Conservation (phyloP, 2,888 invertebrate species). For the Heteropelma amictum region DNA sequence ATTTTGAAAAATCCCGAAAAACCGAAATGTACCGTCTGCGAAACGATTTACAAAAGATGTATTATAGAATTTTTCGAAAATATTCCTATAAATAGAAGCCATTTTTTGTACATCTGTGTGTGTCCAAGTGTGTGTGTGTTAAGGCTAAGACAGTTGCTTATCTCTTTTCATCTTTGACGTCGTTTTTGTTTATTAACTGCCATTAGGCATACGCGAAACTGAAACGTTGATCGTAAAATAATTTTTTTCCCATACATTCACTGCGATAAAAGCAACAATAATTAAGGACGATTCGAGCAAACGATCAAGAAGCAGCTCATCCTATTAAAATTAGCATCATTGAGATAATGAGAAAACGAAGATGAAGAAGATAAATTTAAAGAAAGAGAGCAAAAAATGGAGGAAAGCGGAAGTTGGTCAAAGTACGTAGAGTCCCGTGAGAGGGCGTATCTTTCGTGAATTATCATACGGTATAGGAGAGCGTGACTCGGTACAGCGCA, state of each 20-base stretch:
- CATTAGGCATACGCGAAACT: too few species aligned
- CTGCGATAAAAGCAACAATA: neutral
- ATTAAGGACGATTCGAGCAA: neutral
- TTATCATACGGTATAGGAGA: slow-evolving; percentile 73
- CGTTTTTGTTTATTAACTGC: too few species aligned
- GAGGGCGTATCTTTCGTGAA: slow-evolving; percentile 59
- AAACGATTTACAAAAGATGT: too few species aligned
- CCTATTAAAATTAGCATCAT: neutral
- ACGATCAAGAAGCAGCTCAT: neutral
- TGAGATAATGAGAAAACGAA: neutral
- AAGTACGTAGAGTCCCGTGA: slow-evolving; percentile 52
- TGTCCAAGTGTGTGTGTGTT: too few species aligned
- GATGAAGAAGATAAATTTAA: neutral
- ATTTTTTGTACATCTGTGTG: too few species aligned
- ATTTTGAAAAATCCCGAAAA: too few species aligned
- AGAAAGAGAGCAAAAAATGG: slow-evolving; percentile 34
- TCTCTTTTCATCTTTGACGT: too few species aligned
- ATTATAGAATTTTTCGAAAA: too few species aligned
- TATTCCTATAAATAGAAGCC: too few species aligned
- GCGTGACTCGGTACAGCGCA: slow-evolving; percentile 74
- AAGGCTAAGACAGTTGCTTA: too few species aligned
- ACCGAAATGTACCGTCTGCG: too few species aligned
- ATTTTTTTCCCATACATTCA: neutral
- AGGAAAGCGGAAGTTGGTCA: slow-evolving; percentile 55
- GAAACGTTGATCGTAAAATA: too few species aligned